Base-by-base conservation (phyloP, 2,888 invertebrate genomes). In the Cryptus viduatorius region DNA sequence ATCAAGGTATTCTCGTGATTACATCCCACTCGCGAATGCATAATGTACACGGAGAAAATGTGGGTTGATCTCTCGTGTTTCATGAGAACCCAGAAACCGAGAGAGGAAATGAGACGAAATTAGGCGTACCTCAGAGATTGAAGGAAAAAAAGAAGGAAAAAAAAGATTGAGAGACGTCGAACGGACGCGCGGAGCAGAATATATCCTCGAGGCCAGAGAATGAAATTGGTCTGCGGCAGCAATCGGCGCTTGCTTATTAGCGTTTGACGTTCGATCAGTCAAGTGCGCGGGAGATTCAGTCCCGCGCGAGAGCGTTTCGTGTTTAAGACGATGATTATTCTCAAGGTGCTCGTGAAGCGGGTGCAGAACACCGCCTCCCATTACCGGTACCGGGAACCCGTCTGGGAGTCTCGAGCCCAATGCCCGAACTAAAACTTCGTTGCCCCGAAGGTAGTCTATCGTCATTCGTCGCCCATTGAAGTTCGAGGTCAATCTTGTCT, bases 251-350 rank as follows among this genome's bases (percentile, higher is more conserved):
- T 90, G 91, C 92, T 92, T 93, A 93, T 92, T 93, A 93, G 91
- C 90, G 90, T 93, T 93, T 93, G 93, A 92, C 92, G 92, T 91
- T 93, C 93, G 92, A 92, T 92, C 90, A 92, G 92, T 92, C 92
- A 92, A 92, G 89, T 89, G 88, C 88, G 87, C 89, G 86, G 86
- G 87, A 86, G 87, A 87, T 90, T 88, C 88, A 87, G 87, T 88
- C 71, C 76, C 64, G 65, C 71, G 50, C 56, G 72, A 46, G 69
- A 78, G 78, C 46, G 61, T 71, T 71, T 37, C 71, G 69, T 77
- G 80, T 61, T 50, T 69, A 56, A 37, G 64, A 16, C 72, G 65
- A 72, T 79, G 69, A 50, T 79, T 79, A 79, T 69, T 79, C 78
- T 71, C 69, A 69, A 79, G 78, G 78, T 79, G 69, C 64, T 79